Conservation (phyloP, 2,113 vertebrate genomes). For the Prunella fulvescens region DNA sequence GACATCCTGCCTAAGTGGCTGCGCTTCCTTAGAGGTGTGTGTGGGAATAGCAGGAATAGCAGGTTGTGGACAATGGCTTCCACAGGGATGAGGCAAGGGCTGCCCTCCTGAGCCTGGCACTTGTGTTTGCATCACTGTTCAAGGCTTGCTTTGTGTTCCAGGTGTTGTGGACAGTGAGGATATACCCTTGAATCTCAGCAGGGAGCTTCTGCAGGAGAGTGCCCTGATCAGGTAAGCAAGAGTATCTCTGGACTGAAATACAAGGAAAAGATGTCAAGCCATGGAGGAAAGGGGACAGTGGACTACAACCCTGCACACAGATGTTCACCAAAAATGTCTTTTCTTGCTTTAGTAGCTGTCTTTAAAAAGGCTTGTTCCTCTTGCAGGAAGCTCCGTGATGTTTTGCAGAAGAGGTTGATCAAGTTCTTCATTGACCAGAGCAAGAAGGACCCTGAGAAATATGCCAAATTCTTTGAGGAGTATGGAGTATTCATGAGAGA, state of each 20-base stretch:
- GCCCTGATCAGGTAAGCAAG: slow-evolving; percentile 85
- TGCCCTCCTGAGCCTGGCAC: background rate
- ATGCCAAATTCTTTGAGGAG: slow-evolving; percentile 91
- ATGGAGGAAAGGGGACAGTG: background rate
- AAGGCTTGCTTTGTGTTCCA: slow-evolving; percentile 46
- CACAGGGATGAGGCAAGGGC: background rate
- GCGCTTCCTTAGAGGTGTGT: slow-evolving; percentile 88
- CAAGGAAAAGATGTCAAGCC: background rate
- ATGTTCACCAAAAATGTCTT: background rate
- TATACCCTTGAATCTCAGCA: slow-evolving; percentile 95
- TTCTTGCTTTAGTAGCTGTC: background rate
- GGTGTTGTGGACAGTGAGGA: slow-evolving; percentile 99
- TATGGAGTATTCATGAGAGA: slow-evolving; percentile 94
- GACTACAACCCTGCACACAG: background rate
- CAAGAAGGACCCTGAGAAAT: slow-evolving; percentile 94
- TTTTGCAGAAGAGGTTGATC: slow-evolving; percentile 90
- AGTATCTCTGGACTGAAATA: background rate
- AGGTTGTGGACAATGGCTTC: background rate
- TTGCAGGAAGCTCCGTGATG: slow-evolving; percentile 88
- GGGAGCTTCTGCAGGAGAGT: slow-evolving; percentile 96
- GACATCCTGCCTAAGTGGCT: slow-evolving; percentile 97
- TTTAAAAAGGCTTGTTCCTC: background rate
- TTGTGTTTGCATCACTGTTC: background rate
- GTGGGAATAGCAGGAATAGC: background rate
- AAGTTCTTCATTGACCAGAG: slow-evolving; percentile 94